Base-by-base conservation (phyloP, 2,797 vertebrate species). In the Netta rufina region DNA sequence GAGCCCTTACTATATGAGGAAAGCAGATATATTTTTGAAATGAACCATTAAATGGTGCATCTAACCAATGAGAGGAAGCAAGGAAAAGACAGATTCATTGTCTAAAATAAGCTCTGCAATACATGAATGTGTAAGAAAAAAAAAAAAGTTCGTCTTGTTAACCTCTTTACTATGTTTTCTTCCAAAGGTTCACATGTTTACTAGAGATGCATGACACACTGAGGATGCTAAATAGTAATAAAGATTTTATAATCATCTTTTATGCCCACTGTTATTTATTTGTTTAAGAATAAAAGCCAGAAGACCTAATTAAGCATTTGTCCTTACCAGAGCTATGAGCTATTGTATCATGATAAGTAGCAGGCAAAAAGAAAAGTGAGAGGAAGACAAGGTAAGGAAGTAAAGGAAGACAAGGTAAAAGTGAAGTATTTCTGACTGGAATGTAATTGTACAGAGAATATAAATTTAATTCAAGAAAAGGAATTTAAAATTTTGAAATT, bases 11-110 rank as follows among this genome's bases (percentile, higher is more conserved):
- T 67, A 13, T 66, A 54, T 74, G 7, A 56, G n/a, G 32, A 89
- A 86, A 90, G 54, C 12, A 89, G 83, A 85, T 62, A 70, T 30
- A 83, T 73, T 89, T 90, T 91, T 91, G 61, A 95, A 91, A 93
- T 5, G 11, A 92, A 36, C 43, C 58, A 58, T 84, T 86, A 89
- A 95, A 90, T 83, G 27, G 28, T 73, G 32, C 69, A 70, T 57
- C 51, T 90, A 86, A 53, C 78, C 78, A 82, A 85, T 57, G 61
- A 89, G 47, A 93, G 14, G 11, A 51, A 92, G 70, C 13, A 83
- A 49, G 45, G 43, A 71, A 69, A 94, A 82, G 84, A 80, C 5
- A 79, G 56, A 91, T 92, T 72, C 2, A 4, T 87, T 75, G 22
- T 36, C 70, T 92, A 83, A 95, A 95, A 94, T 70, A 51, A 92